Evolutionary conservation across 2,888 invertebrate genomes (phyloP), one percentile per base, ranked within the genome.

Genomic region (Alentia gelatinosa): DNA sequence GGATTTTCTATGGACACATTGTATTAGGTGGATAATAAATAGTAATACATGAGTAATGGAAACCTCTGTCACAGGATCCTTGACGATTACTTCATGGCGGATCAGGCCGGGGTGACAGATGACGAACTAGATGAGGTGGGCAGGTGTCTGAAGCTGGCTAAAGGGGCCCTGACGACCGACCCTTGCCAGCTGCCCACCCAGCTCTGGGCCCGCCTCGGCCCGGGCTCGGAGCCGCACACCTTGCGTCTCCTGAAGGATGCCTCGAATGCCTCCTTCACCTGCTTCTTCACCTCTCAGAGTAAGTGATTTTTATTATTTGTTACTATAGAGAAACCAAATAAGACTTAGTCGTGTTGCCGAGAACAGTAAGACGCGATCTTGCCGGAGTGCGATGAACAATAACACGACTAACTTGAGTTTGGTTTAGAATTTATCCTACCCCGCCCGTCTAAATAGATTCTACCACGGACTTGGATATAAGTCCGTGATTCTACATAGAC

Each of bases 241-340:
- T 19, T 1, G 9, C 33, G 37, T 19, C 68, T 89, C 12, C 35
- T 89, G 3, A 68, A 89, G 5, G 37, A 33, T 33, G 89, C 89
- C 9, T 37, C 35, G 1, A 68, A 35, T 12, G 1, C 63, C 4
- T 7, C 9, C 63, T 89, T 89, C n/a, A 37, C 35, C n/a, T 89
- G 89, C 50, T 37, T 89, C n/a, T 37, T 89, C 33, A 50, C 89
- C 33, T 63, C 68, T 9, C 89, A 89, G 37, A 33, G 89, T 89
- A 12, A 30, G 88, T 12, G 19, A 26, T 12, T n/a, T 4, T 84
- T 84, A 84, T 84, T 35, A n/a, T 7, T 75, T 4, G 35, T 5
- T 35, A 35, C 15, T 30, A 30, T 26, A 7, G 26, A 74, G 9
- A 7, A 7, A 15, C 12, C 7, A 7, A 47, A 19, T 12, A 56